Base-by-base conservation (phyloP, 2,797 vertebrate genomes). In the Nannoperca obscura region DNA sequence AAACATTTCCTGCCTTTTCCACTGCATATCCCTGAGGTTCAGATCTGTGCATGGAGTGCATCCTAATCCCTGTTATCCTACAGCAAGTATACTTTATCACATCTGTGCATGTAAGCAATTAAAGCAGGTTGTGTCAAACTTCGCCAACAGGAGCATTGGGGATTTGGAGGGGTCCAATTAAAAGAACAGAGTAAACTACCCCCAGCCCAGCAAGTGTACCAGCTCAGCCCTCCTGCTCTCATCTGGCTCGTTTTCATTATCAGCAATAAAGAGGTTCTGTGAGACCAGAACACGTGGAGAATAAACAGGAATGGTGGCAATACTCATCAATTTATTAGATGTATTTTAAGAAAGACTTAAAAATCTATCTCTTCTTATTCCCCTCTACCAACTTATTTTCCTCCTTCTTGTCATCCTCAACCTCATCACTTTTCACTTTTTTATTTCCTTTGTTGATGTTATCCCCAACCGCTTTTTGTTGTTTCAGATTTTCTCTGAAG, bases 161-260 rank as follows among this genome's bases (percentile, higher is more conserved):
- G 91, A 94, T 92, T 93, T 90, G 75, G 73, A 83, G 80, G 75
- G 86, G 81, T 88, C 92, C 93, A 94, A 95, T 96, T 94, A 95
- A 88, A 76, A 88, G 84, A 92, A 90, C 78, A 88, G 82, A 87
- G 86, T 87, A 90, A 91, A 93, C 81, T 85, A 87, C 89, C 90
- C 78, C 79, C 73, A 83, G 85, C 88, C 70, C 63, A 71, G 57
- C 46, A 53, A 54, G 71, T 58, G 71, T 63, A 50, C 24, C 0
- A 57, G 70, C 76, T 74, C 66, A 80, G 69, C 44, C 73, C 73
- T 71, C 59, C 59, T 42, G 30, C 79, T 77, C 76, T 87, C 74
- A 82, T 82, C 67, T 65, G 52, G 40, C 65, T 83, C 68, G 73
- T 84, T 86, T 83, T 78, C 74, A 86, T 88, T 82, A 90, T 85